A percentile compares a stretch with the other conserved stretches of the same genome.
Conservation (phyloP, 2,888 invertebrate species). For the Lucinisca nassula region DNA sequence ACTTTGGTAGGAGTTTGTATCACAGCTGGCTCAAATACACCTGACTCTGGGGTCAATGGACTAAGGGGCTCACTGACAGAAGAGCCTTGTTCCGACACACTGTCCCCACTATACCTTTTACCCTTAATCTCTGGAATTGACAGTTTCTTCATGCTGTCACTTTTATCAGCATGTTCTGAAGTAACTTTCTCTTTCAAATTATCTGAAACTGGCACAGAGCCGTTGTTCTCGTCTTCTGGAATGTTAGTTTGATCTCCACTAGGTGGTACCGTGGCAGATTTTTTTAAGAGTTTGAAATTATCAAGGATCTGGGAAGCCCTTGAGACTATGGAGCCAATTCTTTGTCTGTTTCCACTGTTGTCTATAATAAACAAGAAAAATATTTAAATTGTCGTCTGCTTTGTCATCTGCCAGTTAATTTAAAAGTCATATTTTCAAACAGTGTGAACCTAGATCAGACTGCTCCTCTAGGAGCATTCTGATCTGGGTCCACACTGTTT, state of each 20-base stretch:
- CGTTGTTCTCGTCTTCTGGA: background rate
- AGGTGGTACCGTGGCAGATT: background rate
- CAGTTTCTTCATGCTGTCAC: background rate
- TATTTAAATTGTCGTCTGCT: no score
- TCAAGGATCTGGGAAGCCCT: conserved; percentile 83
- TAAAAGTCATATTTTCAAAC: no score
- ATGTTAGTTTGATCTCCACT: background rate
- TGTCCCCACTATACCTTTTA: background rate
- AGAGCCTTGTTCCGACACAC: background rate
- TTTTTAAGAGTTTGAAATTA: conserved; percentile 59
- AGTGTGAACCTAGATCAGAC: no score
- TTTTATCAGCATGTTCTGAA: background rate
- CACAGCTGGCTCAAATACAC: conserved; percentile 16
- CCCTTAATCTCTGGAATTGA: background rate
- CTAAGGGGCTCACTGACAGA: background rate
- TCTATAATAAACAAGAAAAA: no score
- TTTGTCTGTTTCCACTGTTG: background rate
- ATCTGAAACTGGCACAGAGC: background rate
- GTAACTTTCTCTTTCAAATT: background rate
- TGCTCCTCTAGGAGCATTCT: no score
- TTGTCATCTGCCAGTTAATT: no score
- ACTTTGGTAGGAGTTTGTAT: conserved; percentile 39
- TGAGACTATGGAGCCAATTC: conserved; percentile 80
- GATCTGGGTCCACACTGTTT: no score
- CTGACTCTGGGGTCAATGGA: conserved; percentile 25